Evolutionary conservation across 1,140 invertebrate genomes (phyloP), one percentile per base, ranked within the genome.

Genomic region (Heliconius congener): DNA sequence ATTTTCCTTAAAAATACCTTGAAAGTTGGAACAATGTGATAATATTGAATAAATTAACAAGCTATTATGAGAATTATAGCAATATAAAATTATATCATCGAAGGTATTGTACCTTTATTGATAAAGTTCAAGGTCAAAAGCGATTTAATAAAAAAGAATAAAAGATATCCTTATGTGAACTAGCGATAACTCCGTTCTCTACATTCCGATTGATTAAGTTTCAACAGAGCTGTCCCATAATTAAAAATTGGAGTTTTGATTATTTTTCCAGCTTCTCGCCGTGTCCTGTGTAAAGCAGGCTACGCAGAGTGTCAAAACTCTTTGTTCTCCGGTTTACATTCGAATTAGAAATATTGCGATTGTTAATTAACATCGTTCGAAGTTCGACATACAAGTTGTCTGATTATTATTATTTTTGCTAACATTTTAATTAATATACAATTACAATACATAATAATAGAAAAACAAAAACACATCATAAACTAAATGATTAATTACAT

Each of bases 1-100:
- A 60, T 66, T 66, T 66, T 66, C 60, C 60, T 66, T 23, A 30
- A 66, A 66, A 66, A 66, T 30, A 66, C 60, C 60, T 66, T 66
- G 60, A 66, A 66, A 66, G 13, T 66, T 66, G 27, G 13, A 66
- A 66, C 60, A 66, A 66, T 66, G 23, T 66, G 60, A 66, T 66
- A 66, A 66, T 66, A 27, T 30, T 66, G 60, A 66, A 66, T 66
- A 66, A 66, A 66, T 66, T 66, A 30, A 66, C 60, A 27, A 66
- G 60, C 27, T 30, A 30, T 66, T 66, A 66, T 66, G 11, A 66
- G 27, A 66, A 66, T 23, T 11, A 66, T 66, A 66, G 27, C 27
- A 66, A 30, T 66, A 30, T 23, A 16, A 66, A 66, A 66, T 66
- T 66, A 16, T 66, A 66, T 66, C 60, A 66, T 66, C 60, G 23